phyloP scores from a whole-genome alignment of 2,113 vertebrate genomes.

The Myxocyprinus asiaticus region DNA sequence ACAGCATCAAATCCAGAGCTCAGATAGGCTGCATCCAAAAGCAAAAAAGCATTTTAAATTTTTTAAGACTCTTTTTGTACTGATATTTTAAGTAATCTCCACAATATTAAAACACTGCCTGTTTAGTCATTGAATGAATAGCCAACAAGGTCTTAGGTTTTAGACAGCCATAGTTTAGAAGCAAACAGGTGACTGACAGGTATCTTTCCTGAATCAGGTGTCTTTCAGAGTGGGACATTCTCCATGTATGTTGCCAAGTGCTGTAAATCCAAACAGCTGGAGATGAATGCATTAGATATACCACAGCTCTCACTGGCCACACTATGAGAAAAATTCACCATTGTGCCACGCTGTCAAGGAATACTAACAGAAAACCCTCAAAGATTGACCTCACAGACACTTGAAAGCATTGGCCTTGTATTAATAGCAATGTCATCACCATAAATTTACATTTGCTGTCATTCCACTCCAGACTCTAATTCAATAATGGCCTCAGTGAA shows the following conservation, averaged over 20 bases:
- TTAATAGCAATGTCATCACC: slow-evolving; percentile 8
- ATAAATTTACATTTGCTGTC: background rate
- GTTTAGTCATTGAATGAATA: too few species aligned
- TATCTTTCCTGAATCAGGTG: slow-evolving; percentile 38
- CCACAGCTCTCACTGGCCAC: slow-evolving; percentile 4
- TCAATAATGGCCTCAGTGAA: too few species aligned
- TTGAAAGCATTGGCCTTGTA: background rate
- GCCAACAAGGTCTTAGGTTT: too few species aligned
- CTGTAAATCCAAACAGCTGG: slow-evolving; percentile 44
- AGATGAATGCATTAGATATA: slow-evolving; percentile 33
- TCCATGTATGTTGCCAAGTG: slow-evolving; percentile 15
- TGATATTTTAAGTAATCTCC: too few species aligned
- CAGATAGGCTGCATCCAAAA: background rate
- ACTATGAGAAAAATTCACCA: slow-evolving; percentile 6
- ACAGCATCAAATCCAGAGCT: slow-evolving; percentile 17
- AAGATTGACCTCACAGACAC: background rate
- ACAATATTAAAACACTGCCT: too few species aligned
- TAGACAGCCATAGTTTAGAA: background rate
- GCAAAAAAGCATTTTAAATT: too few species aligned
- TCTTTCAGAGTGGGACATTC: slow-evolving; percentile 15
- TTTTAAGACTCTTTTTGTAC: too few species aligned
- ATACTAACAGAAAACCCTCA: background rate
- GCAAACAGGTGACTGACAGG: slow-evolving; percentile 29
- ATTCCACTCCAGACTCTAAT: too few species aligned
- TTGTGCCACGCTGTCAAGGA: background rate